phyloP scores from a whole-genome alignment of 1,140 invertebrate species.

The Drosophila miranda region DNA sequence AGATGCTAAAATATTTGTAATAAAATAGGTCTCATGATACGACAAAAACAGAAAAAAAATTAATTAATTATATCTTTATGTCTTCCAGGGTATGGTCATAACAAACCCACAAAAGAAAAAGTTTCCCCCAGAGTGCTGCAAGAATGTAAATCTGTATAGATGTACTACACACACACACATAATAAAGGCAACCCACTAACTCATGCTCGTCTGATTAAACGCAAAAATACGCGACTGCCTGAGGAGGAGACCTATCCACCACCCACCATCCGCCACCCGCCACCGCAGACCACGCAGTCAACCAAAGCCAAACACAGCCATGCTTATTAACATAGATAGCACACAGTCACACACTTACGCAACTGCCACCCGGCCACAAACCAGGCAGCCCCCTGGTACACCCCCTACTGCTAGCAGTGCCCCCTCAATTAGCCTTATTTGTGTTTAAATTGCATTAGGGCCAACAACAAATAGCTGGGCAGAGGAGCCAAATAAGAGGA shows the following conservation, averaged over 20 bases:
- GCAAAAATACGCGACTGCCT: constrained; percentile 54
- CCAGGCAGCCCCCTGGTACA: neutral
- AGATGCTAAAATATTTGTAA: no score
- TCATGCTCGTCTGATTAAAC: constrained; percentile 72
- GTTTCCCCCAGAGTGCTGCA: neutral
- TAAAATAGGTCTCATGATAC: no score
- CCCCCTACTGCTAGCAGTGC: neutral
- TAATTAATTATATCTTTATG: neutral
- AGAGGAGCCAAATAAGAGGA: constrained; percentile 26
- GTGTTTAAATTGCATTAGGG: constrained; percentile 76
- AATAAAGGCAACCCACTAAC: constrained; percentile 61
- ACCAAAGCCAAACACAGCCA: constrained; percentile 67
- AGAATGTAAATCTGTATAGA: constrained; percentile 21
- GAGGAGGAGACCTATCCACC: neutral
- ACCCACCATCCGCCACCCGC: constrained; percentile 23
- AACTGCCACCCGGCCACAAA: constrained; percentile 5
- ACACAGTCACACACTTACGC: constrained; percentile 30
- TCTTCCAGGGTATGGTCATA: constrained; percentile 4
- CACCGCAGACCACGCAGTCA: constrained; percentile 57
- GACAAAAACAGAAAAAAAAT: no score
- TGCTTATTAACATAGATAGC: constrained; percentile 71
- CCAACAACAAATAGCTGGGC: constrained; percentile 33
- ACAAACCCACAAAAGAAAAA: neutral
- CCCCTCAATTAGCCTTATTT: constrained; percentile 72
- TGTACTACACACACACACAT: constrained; percentile 28